These are phyloP conservation scores for Polydrusus pterygomalis DNA, from an alignment of 2,888 invertebrate genomes.

Conservation along the genomic window DNA sequence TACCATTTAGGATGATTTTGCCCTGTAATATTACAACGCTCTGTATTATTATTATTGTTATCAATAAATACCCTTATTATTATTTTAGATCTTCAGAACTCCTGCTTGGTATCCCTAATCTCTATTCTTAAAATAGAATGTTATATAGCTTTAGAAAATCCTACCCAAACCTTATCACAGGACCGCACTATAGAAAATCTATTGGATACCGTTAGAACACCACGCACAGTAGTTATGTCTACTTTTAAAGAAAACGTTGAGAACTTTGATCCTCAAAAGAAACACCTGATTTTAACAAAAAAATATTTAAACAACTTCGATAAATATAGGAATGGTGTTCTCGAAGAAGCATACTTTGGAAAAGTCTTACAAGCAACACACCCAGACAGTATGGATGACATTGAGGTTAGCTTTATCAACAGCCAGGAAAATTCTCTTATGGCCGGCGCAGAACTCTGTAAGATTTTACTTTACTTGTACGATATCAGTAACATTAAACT, in stretches of 20 bases:
- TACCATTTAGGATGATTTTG: too few species aligned
- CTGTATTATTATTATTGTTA: too few species aligned
- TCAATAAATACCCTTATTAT: too few species aligned
- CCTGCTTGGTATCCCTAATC: constrained; percentile 62
- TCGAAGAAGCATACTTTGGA: constrained; percentile 65
- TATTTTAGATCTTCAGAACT: constrained; percentile 64
- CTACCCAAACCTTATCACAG: background rate
- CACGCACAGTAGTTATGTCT: constrained; percentile 58
- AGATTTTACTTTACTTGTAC: constrained; percentile 71
- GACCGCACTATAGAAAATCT: constrained; percentile 60
- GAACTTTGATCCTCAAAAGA: constrained; percentile 32
- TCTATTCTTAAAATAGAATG: constrained; percentile 61
- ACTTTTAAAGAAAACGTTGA: constrained; percentile 50
- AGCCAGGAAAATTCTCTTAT: constrained; percentile 55
- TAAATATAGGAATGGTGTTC: constrained; percentile 58
- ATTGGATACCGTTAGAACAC: constrained; percentile 65
- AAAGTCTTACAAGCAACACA: constrained; percentile 52
- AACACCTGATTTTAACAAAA: background rate
- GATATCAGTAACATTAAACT: constrained; percentile 70
- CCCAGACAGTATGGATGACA: constrained; percentile 44
- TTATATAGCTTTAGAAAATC: constrained; percentile 37
- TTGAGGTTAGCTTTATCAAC: constrained; percentile 58
- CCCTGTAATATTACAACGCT: too few species aligned
- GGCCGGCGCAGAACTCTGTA: constrained; percentile 72
- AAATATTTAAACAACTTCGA: constrained; percentile 14